Percentiles rank a stretch among this genome's conserved stretches.
These are phyloP conservation scores for Cepaea nemoralis DNA, from an alignment of 1,140 invertebrate species.

Conservation along the genomic window DNA sequence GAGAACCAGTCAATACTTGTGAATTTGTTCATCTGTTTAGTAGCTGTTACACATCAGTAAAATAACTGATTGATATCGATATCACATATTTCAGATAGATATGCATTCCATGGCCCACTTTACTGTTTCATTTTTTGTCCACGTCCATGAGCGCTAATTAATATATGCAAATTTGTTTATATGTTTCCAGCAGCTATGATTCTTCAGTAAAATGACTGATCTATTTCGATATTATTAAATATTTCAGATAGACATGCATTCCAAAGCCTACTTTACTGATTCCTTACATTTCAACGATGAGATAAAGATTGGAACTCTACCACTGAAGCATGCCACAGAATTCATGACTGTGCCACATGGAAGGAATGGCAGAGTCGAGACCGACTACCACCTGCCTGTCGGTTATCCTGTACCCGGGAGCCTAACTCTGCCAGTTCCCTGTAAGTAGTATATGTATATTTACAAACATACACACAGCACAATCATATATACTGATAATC, in stretches of 20 bases:
- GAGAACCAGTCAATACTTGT: too few species aligned
- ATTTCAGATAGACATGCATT: slow-evolving; percentile 6
- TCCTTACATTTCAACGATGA: slow-evolving; percentile 22
- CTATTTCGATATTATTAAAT: too few species aligned
- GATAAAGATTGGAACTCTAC: slow-evolving; percentile 22
- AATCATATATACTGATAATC: neutral
- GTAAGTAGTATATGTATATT: neutral
- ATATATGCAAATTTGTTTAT: too few species aligned
- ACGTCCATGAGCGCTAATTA: too few species aligned
- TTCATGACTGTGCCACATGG: neutral
- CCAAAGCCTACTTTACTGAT: slow-evolving; percentile 16
- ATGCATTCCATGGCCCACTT: slow-evolving; percentile 9
- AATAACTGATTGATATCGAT: too few species aligned
- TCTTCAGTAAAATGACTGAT: too few species aligned
- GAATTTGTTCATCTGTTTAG: too few species aligned
- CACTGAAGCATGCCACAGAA: neutral
- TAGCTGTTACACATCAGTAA: too few species aligned
- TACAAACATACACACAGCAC: neutral
- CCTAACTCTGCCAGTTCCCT: neutral
- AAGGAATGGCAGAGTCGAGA: neutral
- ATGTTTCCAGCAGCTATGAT: too few species aligned
- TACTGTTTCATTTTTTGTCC: slow-evolving; percentile 4
- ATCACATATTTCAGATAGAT: neutral
- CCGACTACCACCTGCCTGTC: neutral
- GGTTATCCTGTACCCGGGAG: slow-evolving; percentile 13